Evolutionary conservation across 2,888 invertebrate species (phyloP).

Genomic region (Dorcus parallelipipedus): DNA sequence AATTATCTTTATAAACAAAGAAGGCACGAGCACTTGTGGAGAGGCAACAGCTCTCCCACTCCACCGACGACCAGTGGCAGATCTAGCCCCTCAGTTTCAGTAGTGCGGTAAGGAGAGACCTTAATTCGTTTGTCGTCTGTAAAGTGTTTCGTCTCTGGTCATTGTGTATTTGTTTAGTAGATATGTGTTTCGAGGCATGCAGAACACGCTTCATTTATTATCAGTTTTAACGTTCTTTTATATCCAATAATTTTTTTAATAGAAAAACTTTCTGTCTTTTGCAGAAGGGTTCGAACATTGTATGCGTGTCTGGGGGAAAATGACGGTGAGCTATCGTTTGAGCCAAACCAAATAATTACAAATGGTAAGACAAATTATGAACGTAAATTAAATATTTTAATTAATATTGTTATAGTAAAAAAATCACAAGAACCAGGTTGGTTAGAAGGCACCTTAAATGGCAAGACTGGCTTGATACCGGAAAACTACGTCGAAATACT

Average conservation of each 20-base stretch:
- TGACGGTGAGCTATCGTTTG: conserved; percentile 95
- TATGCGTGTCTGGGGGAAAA: conserved; percentile 96
- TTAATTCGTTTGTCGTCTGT: too few species aligned
- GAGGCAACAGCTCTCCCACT: conserved; percentile 40
- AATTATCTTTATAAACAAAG: conserved; percentile 8
- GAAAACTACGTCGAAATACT: conserved; percentile 94
- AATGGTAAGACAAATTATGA: conserved; percentile 66
- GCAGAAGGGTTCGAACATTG: conserved; percentile 84
- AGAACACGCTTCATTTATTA: not conserved
- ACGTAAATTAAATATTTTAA: too few species aligned
- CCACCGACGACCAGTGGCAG: conserved; percentile 41
- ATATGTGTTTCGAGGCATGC: not conserved
- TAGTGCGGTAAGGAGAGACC: conserved; percentile 32
- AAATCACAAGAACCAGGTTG: conserved; percentile 95
- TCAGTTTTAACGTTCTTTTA: too few species aligned
- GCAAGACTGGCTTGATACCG: conserved; percentile 89
- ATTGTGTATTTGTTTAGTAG: not conserved
- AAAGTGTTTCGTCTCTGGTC: too few species aligned
- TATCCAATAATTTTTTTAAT: not conserved
- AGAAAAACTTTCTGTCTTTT: conserved; percentile 6
- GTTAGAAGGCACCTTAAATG: conserved; percentile 92
- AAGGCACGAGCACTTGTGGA: conserved; percentile 31
- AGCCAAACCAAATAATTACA: conserved; percentile 96
- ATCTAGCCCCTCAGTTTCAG: conserved; percentile 39
- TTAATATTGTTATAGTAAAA: conserved; percentile 61